A percentile compares a stretch with the other conserved stretches of the same genome.
Evolutionary conservation across 2,888 invertebrate genomes (phyloP).

Genomic region (Cheiracanthium punctorium): DNA sequence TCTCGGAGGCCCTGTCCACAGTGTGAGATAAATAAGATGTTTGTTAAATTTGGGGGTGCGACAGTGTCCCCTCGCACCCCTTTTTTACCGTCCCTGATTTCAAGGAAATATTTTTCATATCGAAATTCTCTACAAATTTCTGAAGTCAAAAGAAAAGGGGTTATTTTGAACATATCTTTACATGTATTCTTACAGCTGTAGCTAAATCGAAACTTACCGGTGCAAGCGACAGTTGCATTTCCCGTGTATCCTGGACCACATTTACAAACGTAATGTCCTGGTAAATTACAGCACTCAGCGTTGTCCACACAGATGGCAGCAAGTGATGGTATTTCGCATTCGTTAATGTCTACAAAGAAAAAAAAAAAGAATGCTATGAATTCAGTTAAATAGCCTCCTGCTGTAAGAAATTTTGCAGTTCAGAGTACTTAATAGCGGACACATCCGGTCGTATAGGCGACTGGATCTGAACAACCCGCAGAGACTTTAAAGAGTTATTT

Average conservation of each 20-base stretch:
- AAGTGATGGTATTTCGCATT: conserved; percentile 91
- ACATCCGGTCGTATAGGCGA: background rate
- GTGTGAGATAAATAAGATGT: no score
- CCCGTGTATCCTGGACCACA: conserved; percentile 93
- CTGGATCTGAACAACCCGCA: background rate
- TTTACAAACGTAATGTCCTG: conserved; percentile 95
- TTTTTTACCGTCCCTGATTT: no score
- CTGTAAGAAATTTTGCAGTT: background rate
- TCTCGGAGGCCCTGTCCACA: no score
- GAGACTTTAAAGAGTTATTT: background rate
- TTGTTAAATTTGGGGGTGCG: no score
- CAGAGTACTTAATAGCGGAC: background rate
- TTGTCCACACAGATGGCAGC: conserved; percentile 91
- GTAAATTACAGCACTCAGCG: conserved; percentile 95
- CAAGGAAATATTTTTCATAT: no score
- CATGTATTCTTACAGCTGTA: no score
- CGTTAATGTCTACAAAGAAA: conserved; percentile 86
- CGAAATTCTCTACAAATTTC: no score
- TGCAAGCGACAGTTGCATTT: conserved; percentile 90
- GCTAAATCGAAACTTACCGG: conserved; percentile 80
- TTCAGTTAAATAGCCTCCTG: background rate
- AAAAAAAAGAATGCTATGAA: background rate
- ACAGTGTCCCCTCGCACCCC: no score
- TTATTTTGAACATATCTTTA: no score
- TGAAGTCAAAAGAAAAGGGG: no score